Conservation (phyloP, 2,113 vertebrate genomes). For the Erythrocercus mccallii region DNA sequence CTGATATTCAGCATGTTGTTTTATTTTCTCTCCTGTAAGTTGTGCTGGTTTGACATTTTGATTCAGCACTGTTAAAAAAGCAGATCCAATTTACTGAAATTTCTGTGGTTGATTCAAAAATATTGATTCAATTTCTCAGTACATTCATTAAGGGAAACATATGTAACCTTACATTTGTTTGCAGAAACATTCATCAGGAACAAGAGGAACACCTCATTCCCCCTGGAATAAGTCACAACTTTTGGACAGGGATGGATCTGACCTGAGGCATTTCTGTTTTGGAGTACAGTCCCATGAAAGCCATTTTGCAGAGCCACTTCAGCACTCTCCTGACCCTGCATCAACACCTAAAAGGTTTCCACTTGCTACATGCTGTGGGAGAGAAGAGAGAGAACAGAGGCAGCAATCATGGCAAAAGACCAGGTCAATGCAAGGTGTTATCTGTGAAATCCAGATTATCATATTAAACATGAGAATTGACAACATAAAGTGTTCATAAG, state of each 20-base stretch:
- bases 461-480: background rate
- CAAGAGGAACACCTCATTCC: background rate
- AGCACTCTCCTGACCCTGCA: background rate
- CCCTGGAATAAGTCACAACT: background rate
- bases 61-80: background rate
- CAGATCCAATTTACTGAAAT: conserved; percentile 26
- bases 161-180: background rate
- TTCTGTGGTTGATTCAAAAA: conserved; percentile 2
- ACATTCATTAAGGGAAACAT: background rate
- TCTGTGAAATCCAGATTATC: background rate
- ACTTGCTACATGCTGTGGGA: background rate
- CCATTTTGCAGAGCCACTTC: background rate
- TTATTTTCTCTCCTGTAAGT: conserved; percentile 32
- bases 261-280: background rate
- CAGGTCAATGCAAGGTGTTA: background rate
- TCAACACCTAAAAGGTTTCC: too few species aligned
- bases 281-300: background rate
- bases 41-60: conserved; percentile 30
- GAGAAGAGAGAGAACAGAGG: background rate
- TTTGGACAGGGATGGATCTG: background rate
- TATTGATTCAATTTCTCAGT: background rate
- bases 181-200: background rate
- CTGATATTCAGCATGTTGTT: conserved; percentile 1
- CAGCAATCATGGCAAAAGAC: background rate
- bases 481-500: background rate